These are phyloP conservation scores for Oryzias javanicus DNA, from an alignment of 2,113 vertebrate genomes.

Conservation along the genomic window DNA sequence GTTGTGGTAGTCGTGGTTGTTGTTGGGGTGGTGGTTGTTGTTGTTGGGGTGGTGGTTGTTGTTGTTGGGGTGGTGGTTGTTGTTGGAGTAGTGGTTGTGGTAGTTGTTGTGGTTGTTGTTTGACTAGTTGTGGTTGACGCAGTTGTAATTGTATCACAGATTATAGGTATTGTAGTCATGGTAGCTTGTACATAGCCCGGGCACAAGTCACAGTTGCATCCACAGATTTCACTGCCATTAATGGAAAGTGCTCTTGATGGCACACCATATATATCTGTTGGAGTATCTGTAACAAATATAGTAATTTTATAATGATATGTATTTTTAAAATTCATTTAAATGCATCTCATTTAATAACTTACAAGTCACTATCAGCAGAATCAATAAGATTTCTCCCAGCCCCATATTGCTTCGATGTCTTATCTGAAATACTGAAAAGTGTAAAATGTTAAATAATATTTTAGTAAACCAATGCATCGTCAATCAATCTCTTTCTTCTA, in stretches of 20 bases:
- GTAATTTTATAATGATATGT: no score
- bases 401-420: neutral
- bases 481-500: no score
- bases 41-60: neutral
- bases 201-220: no score
- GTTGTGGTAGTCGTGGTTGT: neutral
- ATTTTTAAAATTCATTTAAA: no score
- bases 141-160: neutral
- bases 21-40: neutral
- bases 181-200: neutral
- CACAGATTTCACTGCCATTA: no score
- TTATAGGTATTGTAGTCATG: neutral
- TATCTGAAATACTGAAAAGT: neutral
- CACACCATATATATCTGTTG: neutral
- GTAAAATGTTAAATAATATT: no score
- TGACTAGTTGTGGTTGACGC: neutral
- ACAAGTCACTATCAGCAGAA: neutral
- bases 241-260: no score
- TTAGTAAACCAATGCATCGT: no score
- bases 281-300: neutral
- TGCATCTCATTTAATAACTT: neutral
- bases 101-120: neutral
- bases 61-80: neutral
- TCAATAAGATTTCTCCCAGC: neutral
- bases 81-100: neutral